Conservation (phyloP, 2,113 vertebrate species). For the Melospiza georgiana region DNA sequence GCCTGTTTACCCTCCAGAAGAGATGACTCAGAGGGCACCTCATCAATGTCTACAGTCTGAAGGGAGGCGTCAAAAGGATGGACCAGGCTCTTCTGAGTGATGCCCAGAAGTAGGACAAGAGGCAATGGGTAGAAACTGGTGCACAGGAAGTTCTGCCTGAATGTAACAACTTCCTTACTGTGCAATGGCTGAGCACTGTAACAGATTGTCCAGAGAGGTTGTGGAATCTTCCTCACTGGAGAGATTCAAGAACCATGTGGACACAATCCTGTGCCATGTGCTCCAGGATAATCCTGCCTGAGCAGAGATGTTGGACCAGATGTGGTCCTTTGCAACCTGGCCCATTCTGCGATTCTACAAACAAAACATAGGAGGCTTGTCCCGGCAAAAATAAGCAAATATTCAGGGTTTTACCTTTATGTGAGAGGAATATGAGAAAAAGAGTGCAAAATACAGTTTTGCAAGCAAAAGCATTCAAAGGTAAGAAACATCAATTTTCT, state of each 20-base stretch:
- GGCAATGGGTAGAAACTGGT: not conserved
- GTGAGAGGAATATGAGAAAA: not conserved
- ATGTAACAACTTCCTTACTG: not conserved
- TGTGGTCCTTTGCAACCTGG: not conserved
- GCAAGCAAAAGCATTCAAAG: not conserved
- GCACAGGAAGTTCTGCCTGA: fast-evolving
- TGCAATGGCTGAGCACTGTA: not conserved
- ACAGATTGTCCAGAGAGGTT: not conserved
- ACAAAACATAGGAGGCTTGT: not conserved
- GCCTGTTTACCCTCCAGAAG: not conserved
- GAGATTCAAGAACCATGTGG: not conserved
- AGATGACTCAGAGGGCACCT: not conserved
- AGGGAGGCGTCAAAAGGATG: not conserved
- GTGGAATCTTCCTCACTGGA: not conserved
- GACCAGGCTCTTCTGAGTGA: not conserved
- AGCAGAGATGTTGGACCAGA: not conserved
- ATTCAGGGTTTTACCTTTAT: not conserved
- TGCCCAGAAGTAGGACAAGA: not conserved
- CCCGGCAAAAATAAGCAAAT: not conserved
- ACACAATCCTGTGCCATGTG: not conserved
- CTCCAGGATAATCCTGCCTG: not conserved
- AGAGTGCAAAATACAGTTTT: not conserved
- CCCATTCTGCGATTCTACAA: too few relatives aligned
- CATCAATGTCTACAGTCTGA: not conserved
- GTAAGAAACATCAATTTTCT: not conserved